phyloP scores from a whole-genome alignment of 2,797 vertebrate species.

The Sebastes miniatus region DNA sequence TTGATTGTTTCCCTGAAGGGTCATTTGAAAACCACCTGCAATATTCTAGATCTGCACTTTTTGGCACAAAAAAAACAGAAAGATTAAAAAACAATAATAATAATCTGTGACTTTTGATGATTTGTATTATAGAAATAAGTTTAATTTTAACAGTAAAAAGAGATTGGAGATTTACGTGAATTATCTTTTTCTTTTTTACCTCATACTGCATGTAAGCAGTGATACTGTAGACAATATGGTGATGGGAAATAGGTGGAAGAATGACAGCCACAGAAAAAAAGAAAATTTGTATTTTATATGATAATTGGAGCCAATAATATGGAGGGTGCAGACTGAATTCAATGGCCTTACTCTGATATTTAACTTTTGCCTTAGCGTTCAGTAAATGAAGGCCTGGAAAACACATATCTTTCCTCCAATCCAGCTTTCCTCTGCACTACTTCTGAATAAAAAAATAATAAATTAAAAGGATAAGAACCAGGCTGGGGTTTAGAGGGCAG shows the following conservation, averaged over 20 bases:
- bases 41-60: not conserved
- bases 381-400: not conserved
- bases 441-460: not conserved
- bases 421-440: not conserved
- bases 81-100: not conserved
- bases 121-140: rapidly evolving
- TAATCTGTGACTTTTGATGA: not conserved
- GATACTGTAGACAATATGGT: not conserved
- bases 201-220: not conserved
- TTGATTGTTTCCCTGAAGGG: not conserved
- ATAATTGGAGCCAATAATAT: not conserved
- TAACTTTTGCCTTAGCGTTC: not conserved
- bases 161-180: not conserved
- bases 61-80: not conserved
- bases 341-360: not conserved
- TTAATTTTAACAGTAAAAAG: not conserved
- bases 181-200: rapidly evolving
- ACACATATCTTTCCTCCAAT: not conserved
- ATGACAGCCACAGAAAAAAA: not conserved
- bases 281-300: too few species aligned
- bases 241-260: not conserved
- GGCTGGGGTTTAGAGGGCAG: not conserved
- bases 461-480: constrained; percentile 13
- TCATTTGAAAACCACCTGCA: not conserved
- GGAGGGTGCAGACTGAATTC: not conserved